These are phyloP conservation scores for Recurvirostra avosetta DNA, from an alignment of 2,113 vertebrate genomes.

Conservation along the genomic window DNA sequence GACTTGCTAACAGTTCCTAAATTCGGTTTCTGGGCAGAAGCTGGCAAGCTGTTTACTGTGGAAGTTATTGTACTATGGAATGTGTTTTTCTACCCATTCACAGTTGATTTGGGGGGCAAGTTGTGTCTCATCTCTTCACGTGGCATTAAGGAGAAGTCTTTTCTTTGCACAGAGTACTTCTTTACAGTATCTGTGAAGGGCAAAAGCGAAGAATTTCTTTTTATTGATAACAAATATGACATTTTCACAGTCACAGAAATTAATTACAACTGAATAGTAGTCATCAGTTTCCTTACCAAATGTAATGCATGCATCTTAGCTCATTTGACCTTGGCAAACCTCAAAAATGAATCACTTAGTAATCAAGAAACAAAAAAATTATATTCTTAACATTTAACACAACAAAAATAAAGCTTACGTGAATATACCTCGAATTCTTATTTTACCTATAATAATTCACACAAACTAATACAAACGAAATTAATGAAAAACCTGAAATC, in stretches of 20 bases:
- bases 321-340: not conserved
- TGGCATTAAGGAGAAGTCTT: not conserved
- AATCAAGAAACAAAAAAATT: not conserved
- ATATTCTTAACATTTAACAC: not conserved
- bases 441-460: not conserved
- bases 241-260: constrained; percentile 17
- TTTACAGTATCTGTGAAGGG: not conserved
- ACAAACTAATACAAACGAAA: not conserved
- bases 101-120: not conserved
- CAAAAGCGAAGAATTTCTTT: not conserved
- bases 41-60: not conserved
- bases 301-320: not conserved
- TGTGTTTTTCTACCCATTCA: not conserved
- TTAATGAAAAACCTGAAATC: not conserved
- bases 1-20: not conserved
- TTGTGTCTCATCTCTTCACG: not conserved
- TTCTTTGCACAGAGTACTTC: not conserved
- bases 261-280: not conserved
- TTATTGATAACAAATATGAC: not conserved
- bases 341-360: not conserved
- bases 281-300: not conserved
- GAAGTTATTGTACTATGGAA: not conserved
- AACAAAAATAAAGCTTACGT: not conserved
- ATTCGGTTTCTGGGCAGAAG: not conserved
- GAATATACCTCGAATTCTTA: not conserved